phyloP scores from a whole-genome alignment of 64 coral and sea anemone genomes.

The Trachythela sp. region DNA sequence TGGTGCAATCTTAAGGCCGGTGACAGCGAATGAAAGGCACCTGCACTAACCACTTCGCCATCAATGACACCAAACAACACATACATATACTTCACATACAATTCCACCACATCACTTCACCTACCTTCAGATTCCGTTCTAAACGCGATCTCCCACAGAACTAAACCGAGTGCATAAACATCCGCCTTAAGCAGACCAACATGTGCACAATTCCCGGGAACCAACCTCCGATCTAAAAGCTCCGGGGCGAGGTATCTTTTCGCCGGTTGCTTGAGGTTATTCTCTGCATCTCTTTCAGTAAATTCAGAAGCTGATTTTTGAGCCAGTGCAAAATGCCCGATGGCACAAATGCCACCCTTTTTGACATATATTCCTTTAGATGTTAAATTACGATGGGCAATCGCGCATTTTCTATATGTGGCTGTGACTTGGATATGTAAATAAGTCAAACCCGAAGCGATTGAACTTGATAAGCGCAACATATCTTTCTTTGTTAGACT shows the following conservation, averaged over 20 bases:
- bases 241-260: not conserved
- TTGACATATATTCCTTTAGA: slow-evolving; percentile 1
- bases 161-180: not conserved
- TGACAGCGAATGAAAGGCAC: no score
- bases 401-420: not conserved
- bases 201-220: not conserved
- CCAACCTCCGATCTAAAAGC: not conserved
- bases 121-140: slow-evolving; percentile 1
- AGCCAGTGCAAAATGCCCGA: not conserved
- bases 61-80: no score
- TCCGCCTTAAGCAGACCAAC: not conserved
- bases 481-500: not conserved
- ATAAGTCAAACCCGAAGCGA: not conserved
- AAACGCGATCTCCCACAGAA: not conserved
- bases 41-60: no score
- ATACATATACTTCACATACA: no score
- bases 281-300: not conserved
- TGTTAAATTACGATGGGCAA: slow-evolving; percentile 3
- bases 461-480: not conserved
- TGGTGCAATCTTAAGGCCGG: no score
- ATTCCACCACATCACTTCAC: not conserved
- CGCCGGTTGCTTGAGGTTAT: not conserved
- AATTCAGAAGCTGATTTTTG: not conserved
- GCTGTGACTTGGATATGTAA: not conserved
- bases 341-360: slow-evolving; percentile 11